Conservation (phyloP, 2,888 invertebrate species). For the Caenorhabditis drosophilae region DNA sequence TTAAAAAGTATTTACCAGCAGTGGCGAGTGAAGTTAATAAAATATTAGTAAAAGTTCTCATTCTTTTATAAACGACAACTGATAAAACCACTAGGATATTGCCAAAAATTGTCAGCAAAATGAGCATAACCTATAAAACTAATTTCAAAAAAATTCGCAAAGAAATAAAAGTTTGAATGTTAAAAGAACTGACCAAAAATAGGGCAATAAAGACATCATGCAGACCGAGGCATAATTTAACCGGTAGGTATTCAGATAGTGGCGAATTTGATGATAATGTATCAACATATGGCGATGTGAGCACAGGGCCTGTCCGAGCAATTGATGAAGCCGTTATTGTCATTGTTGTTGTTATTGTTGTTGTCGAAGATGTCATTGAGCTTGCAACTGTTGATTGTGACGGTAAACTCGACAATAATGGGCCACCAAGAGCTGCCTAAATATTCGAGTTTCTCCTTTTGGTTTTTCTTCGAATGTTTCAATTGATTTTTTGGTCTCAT, state of each 20-base stretch:
- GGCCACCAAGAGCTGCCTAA: slow-evolving; percentile 42
- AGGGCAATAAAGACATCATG: slow-evolving; percentile 66
- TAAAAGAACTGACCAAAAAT: slow-evolving; percentile 16
- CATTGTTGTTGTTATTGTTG: slow-evolving; percentile 9
- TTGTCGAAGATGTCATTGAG: slow-evolving; percentile 11
- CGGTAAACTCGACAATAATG: slow-evolving; percentile 37
- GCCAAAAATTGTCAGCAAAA: slow-evolving; percentile 68
- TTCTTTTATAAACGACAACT: slow-evolving; percentile 69
- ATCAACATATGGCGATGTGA: slow-evolving; percentile 9
- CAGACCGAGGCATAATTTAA: slow-evolving; percentile 59
- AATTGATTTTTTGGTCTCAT: slow-evolving; percentile 15
- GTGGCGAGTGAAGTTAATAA: slow-evolving; percentile 70
- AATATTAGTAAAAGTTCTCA: slow-evolving; percentile 70
- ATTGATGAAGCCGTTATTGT: slow-evolving; percentile 18
- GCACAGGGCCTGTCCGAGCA: slow-evolving; percentile 1
- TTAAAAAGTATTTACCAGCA: slow-evolving; percentile 58
- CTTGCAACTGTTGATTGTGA: slow-evolving; percentile 26
- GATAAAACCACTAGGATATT: slow-evolving; percentile 70
- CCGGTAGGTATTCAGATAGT: slow-evolving; percentile 23
- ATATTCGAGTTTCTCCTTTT: too few species aligned
- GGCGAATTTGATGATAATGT: slow-evolving; percentile 18
- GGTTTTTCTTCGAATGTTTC: too few species aligned
- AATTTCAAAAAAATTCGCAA: background rate
- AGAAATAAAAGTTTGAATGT: slow-evolving; percentile 4
- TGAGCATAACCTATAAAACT: slow-evolving; percentile 62